Base-by-base conservation (phyloP, 2,113 vertebrate genomes). In the Hiodon alosoides region DNA sequence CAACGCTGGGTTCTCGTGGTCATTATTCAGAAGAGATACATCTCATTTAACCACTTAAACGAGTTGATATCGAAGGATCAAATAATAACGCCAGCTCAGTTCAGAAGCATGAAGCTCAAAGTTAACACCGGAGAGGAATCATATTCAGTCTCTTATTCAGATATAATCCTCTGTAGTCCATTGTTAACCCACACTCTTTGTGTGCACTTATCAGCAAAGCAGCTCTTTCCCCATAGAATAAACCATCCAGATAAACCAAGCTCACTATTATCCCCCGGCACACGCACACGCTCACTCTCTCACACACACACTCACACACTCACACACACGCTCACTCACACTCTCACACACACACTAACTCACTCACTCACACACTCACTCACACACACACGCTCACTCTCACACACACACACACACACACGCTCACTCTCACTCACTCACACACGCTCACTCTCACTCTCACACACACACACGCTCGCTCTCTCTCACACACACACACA, bases 241-340 rank as follows among this genome's bases (percentile, higher is more conserved):
- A 73, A 53, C 48, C 50, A 8, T 57, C 13, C 60, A 31, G 72
- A 10, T 54, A 73, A 62, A 54, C 16, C 47, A 73, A 65, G 48
- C 4, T 46, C 14, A 14, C 51, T 67, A 17, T 9, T 7, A 71
- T 60, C 50, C 64, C 5, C n/a, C 80, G 72, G 80, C 85, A 86
- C 86, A 81, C 87, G 73, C 81, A 77, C 83, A n/a, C 51, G 75
- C 79, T 78, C 83, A 50, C 7, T 85, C 83, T 80, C 73, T 80
- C 79, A 31, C 31, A 31, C 31, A 31, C 31, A 31, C 31, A 31
- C 31, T 1, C 31, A 31, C 31, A 31, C 31, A 31, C 31, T 1
- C 31, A 31, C 31, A 31, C 31, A 31, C 31, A 31, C 31, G 31
- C 77, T 83, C 78, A 76, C 78, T 79, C 81, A 74, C 69, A 75